These are phyloP conservation scores for Peromyscus nudipes DNA, from an alignment of 2,797 vertebrate species.

Conservation along the genomic window DNA sequence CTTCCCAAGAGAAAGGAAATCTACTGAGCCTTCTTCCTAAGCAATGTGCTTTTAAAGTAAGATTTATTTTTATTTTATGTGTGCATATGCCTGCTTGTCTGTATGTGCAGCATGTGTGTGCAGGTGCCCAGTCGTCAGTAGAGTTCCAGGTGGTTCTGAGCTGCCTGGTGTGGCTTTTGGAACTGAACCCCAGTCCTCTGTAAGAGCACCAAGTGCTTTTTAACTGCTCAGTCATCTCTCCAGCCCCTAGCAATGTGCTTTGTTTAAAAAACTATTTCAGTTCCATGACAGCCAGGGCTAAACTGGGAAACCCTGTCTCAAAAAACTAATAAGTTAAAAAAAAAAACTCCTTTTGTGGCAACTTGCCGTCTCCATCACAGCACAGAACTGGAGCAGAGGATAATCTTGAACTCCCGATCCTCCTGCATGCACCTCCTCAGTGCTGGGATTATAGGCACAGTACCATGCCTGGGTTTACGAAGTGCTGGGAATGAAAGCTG, in stretches of 20 bases:
- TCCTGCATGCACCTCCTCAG: not conserved
- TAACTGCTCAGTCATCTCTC: not conserved
- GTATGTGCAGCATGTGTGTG: not conserved
- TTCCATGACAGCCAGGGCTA: not conserved
- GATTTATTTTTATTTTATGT: not conserved
- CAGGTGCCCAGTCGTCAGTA: not conserved
- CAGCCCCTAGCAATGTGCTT: not conserved
- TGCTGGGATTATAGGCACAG: not conserved
- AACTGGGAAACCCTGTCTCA: not conserved
- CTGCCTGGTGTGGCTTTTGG: not conserved
- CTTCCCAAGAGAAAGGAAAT: not conserved
- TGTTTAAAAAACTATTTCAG: not conserved
- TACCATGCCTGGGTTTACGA: not conserved
- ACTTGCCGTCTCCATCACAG: not conserved
- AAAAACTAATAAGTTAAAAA: not conserved
- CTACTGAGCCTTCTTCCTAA: conserved; percentile 34
- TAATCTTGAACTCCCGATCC: not conserved
- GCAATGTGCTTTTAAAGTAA: not conserved
- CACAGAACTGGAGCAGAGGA: not conserved
- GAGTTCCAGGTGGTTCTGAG: not conserved
- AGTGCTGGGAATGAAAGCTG: not conserved
- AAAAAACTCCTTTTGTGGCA: not conserved
- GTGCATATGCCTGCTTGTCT: not conserved
- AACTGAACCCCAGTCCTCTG: not conserved
- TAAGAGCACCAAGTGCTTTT: not conserved